Evolutionary conservation across 2,113 vertebrate species (phyloP).

Genomic region (Monopterus albus): DNA sequence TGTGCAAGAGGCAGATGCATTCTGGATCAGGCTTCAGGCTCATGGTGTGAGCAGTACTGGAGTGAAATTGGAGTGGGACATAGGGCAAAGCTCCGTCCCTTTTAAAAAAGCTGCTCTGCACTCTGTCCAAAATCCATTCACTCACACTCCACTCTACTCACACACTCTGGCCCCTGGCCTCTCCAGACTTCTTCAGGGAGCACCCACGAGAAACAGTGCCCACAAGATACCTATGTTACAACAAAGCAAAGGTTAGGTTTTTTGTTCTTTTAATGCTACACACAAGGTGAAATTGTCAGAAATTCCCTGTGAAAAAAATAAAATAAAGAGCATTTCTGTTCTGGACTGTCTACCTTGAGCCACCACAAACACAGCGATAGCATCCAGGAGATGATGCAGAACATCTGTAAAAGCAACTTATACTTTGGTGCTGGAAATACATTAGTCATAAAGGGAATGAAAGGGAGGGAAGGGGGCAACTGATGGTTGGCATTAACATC

Average conservation of each 20-base stretch:
- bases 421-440: slow-evolving; percentile 54
- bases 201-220: neutral
- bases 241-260: slow-evolving; percentile 21
- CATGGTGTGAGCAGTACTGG: too few relatives aligned
- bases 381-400: slow-evolving; percentile 29
- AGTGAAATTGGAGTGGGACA: too few relatives aligned
- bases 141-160: too few relatives aligned
- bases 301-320: neutral
- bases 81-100: too few relatives aligned
- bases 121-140: too few relatives aligned
- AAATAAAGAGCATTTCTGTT: slow-evolving; percentile 18
- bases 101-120: too few relatives aligned
- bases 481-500: slow-evolving; percentile 67
- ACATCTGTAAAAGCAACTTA: slow-evolving; percentile 54
- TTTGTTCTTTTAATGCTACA: slow-evolving; percentile 4
- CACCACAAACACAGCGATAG: slow-evolving; percentile 31
- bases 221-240: slow-evolving; percentile 21
- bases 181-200: neutral
- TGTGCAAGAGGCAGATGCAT: too few relatives aligned
- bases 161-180: slow-evolving; percentile 1
- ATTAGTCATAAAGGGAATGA: slow-evolving; percentile 57
- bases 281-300: slow-evolving; percentile 45
- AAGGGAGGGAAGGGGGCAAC: slow-evolving; percentile 11
- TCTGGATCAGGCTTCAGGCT: too few relatives aligned
- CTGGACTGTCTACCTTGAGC: slow-evolving; percentile 1